Evolutionary conservation across 1,140 invertebrate genomes (phyloP).

Genomic region (Formica selysi): DNA sequence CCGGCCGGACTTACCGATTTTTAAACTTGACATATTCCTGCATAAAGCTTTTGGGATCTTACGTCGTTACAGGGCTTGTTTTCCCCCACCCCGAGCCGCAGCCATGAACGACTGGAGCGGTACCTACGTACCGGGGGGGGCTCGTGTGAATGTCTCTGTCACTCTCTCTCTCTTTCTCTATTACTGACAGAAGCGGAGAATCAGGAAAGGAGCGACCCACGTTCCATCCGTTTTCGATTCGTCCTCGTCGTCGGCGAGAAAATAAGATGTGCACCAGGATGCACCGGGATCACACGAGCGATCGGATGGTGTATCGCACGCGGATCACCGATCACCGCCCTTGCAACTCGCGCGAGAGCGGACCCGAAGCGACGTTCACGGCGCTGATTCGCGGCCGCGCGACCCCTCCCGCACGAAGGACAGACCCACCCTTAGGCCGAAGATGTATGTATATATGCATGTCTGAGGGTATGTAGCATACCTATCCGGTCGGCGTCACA

Average conservation of each 20-base stretch:
- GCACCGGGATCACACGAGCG: background rate
- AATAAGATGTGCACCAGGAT: conserved; percentile 10
- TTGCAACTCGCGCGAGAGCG: background rate
- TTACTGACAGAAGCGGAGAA: conserved; percentile 61
- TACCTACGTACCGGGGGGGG: conserved; percentile 69
- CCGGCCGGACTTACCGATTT: conserved; percentile 87
- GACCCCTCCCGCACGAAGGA: conserved; percentile 75
- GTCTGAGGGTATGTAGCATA: background rate
- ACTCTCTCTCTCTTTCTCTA: background rate
- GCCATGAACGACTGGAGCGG: conserved; percentile 81
- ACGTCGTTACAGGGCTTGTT: conserved; percentile 80
- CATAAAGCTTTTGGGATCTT: conserved; percentile 81
- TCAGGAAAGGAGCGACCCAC: conserved; percentile 70
- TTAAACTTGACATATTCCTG: conserved; percentile 89
- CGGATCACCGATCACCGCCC: background rate
- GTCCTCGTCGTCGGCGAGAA: conserved; percentile 24
- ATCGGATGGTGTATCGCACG: background rate
- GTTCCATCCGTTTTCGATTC: conserved; percentile 68
- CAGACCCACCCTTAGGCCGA: conserved; percentile 77
- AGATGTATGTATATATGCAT: conserved; percentile 21
- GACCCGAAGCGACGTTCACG: conserved; percentile 16
- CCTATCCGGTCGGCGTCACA: no score
- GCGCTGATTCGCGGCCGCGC: conserved; percentile 53
- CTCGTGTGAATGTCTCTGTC: conserved; percentile 63
- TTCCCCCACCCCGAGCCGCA: conserved; percentile 82